phyloP scores from a whole-genome alignment of 2,113 vertebrate species.

The Muscicapa adusta region DNA sequence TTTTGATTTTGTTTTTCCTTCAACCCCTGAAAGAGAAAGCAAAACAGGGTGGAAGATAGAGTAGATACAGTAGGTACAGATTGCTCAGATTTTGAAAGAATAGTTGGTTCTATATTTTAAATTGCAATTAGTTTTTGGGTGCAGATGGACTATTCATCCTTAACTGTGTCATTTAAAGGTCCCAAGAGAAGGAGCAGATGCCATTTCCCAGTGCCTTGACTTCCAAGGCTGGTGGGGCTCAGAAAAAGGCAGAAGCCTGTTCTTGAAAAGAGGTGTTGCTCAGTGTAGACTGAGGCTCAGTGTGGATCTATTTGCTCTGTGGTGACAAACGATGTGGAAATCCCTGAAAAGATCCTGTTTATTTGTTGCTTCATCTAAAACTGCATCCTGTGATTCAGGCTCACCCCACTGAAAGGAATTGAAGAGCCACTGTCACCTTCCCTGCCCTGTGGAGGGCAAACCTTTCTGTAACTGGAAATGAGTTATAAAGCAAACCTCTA shows the following conservation, averaged over 20 bases:
- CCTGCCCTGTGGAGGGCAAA: not conserved
- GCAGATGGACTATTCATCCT: not conserved
- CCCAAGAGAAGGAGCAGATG: not conserved
- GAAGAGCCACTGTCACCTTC: not conserved
- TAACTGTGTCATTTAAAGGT: not conserved
- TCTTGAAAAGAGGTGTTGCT: not conserved
- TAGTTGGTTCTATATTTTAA: not conserved
- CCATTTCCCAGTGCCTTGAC: not conserved
- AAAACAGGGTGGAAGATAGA: not conserved
- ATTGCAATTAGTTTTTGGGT: not conserved
- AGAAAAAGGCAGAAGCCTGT: not conserved
- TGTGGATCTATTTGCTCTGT: not conserved
- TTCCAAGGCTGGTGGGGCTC: not conserved
- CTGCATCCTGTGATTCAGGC: not conserved
- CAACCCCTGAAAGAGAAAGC: not conserved
- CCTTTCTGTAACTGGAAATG: not conserved
- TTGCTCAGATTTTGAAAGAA: not conserved
- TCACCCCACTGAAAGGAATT: not conserved
- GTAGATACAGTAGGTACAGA: not conserved
- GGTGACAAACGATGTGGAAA: not conserved
- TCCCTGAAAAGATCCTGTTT: not conserved
- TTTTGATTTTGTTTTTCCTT: not conserved
- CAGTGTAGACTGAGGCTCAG: not conserved
- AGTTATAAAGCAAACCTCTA: not conserved
- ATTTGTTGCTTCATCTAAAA: not conserved